phyloP scores from a whole-genome alignment of 1,140 invertebrate species.

The Himalopsyche phryganea region DNA sequence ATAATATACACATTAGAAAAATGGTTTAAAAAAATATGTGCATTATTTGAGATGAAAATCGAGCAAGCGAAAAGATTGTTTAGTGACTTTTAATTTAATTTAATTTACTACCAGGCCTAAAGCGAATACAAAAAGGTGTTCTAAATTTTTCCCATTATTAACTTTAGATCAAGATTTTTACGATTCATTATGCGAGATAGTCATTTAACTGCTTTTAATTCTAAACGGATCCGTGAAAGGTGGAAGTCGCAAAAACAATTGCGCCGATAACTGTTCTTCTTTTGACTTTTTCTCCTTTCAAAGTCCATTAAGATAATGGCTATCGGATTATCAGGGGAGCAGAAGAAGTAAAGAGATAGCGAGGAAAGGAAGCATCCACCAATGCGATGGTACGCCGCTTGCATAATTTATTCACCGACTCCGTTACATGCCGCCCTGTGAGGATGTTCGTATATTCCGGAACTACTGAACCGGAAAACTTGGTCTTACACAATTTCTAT shows the following conservation, averaged over 20 bases:
- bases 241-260: constrained; percentile 13
- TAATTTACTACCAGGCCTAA: too few species aligned
- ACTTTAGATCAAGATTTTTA: too few species aligned
- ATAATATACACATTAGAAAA: too few species aligned
- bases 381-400: constrained; percentile 6
- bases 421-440: constrained; percentile 9
- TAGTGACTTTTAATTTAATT: too few species aligned
- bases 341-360: constrained; percentile 2
- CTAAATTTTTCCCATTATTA: too few species aligned
- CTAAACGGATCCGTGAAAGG: background rate
- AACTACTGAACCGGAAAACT: constrained; percentile 27
- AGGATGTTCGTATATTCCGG: constrained; percentile 15
- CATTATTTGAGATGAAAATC: too few species aligned
- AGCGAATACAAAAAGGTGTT: too few species aligned
- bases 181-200: too few species aligned
- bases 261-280: constrained; percentile 22
- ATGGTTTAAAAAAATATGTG: too few species aligned
- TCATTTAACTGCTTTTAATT: too few species aligned
- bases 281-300: constrained; percentile 27
- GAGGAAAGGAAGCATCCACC: constrained; percentile 5
- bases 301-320: constrained; percentile 35
- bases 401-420: constrained; percentile 31
- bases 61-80: too few species aligned
- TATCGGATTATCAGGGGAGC: constrained; percentile 29
- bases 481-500: constrained; percentile 18